A percentile compares a stretch with the other conserved stretches of the same genome.
Conservation (phyloP, 2,888 invertebrate genomes). For the Andricus curvator region DNA sequence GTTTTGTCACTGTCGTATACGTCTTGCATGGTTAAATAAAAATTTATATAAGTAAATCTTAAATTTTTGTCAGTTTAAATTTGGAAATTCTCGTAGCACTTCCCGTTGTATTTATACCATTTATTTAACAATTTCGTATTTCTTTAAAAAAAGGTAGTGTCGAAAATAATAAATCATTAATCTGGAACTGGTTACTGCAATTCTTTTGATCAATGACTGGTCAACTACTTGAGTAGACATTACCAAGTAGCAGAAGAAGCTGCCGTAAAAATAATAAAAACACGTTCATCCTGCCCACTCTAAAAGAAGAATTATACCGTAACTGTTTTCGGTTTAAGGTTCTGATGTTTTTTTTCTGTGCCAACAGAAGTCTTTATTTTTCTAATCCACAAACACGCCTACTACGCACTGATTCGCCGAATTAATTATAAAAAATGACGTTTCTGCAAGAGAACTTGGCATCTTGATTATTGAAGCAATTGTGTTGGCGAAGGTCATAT, state of each 20-base stretch:
- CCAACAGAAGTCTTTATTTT: background rate
- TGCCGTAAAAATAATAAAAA: background rate
- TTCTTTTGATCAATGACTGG: background rate
- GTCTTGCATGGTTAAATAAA: no score
- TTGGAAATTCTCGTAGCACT: no score
- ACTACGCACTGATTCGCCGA: background rate
- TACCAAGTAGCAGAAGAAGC: background rate
- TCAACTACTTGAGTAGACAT: background rate
- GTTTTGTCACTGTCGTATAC: no score
- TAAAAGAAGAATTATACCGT: background rate
- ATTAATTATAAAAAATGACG: background rate
- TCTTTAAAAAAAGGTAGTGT: no score
- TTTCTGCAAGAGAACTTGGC: background rate
- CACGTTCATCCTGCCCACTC: background rate
- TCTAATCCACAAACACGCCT: constrained; percentile 5
- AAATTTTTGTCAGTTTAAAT: no score
- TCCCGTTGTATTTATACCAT: no score
- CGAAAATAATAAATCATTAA: no score
- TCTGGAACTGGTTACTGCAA: background rate
- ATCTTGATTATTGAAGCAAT: constrained; percentile 18
- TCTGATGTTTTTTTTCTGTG: background rate
- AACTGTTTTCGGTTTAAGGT: background rate
- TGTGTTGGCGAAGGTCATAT: constrained; percentile 22
- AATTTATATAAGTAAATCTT: no score
- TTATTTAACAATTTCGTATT: no score